These are phyloP conservation scores for Ditylenchus dipsaci DNA, from an alignment of 1,140 invertebrate species.

Conservation along the genomic window DNA sequence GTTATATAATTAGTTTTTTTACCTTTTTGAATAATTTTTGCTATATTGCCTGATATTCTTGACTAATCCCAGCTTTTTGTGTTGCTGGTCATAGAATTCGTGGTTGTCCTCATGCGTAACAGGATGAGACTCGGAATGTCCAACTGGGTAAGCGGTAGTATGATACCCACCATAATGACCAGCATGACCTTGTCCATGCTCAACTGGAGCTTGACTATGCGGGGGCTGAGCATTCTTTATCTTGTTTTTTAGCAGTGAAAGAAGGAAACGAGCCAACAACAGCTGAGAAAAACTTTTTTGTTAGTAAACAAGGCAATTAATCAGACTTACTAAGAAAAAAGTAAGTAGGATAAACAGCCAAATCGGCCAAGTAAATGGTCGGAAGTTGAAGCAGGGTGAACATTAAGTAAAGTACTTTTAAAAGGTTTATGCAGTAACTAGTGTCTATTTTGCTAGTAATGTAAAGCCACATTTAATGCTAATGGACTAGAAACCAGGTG, in stretches of 20 bases:
- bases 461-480: too few relatives aligned
- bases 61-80: background rate
- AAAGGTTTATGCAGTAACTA: background rate
- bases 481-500: too few relatives aligned
- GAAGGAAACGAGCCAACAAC: background rate
- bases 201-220: too few relatives aligned
- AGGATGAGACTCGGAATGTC: background rate
- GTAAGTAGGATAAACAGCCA: background rate
- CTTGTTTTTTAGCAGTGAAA: background rate
- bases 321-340: background rate
- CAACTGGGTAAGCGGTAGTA: background rate
- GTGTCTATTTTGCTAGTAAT: too few relatives aligned
- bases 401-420: too few relatives aligned
- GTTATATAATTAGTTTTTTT: background rate
- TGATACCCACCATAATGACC: too few relatives aligned
- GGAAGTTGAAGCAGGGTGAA: background rate
- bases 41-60: conserved; percentile 1
- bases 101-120: too few relatives aligned
- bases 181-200: too few relatives aligned
- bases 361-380: background rate
- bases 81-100: too few relatives aligned
- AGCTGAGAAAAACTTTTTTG: background rate
- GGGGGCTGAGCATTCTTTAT: too few relatives aligned
- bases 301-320: background rate
- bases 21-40: background rate